Base-by-base conservation (phyloP, 2,888 invertebrate species). In the Hydrotaea diabolus region DNA sequence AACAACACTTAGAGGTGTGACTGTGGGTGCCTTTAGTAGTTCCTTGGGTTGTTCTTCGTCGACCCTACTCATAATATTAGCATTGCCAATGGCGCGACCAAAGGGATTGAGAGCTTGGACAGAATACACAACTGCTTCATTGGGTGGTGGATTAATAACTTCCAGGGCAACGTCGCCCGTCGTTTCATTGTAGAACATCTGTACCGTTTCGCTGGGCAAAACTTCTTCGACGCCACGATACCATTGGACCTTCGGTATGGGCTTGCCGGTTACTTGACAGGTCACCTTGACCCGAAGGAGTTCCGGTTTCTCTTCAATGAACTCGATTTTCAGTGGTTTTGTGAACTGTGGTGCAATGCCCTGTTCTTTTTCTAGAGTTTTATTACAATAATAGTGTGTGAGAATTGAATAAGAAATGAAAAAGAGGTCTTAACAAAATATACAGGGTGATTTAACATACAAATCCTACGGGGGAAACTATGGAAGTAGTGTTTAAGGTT, bases 1-100 rank as follows among this genome's bases (percentile, higher is more conserved):
- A 86, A 95, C 93, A 13, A 97, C 96, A 91, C 95, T 94, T 78
- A 98, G 93, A 79, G 97, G 96, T 90, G 95, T 95, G 88, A 98
- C 96, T 88, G 94, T 95, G 62, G 96, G 96, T 43, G 96, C 95
- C 87, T 94, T 93, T 71, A 95, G 91, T 0, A 94, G 81, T 85
- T 92, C 93, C 46, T 87, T 87, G n/a, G 87, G 86, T 77, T 89
- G 86, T 8, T 82, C 87, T 77, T 92, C 84, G 92, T 93, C 82
- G 89, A 91, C 88, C 90, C 93, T 88, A 93, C 94, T 94, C 55
- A 96, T 92, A 43, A 96, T 93, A 91, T 96, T 96, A 8, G 96
- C 95, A 88, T 95, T 94, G 88, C 95, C 96, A 90, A 95, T 94
- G 1, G 96, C 96, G 83, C 94, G 93, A 7, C 96, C 97, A 89